Conservation (phyloP, 2,888 invertebrate genomes). For the Spatulosminthurus flaviceps region DNA sequence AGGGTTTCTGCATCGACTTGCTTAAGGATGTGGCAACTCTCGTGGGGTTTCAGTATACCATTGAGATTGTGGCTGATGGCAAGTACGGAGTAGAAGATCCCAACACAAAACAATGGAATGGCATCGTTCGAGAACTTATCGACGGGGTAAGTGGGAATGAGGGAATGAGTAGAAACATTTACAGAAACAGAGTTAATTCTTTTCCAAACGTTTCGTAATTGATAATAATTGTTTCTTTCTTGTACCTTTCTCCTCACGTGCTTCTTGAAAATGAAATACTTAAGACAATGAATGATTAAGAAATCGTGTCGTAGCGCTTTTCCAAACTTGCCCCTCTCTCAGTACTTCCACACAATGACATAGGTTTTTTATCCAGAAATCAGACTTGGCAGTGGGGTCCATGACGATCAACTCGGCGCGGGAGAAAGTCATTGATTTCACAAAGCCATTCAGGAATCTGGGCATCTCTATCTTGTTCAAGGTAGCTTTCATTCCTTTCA, state of each 20-base stretch:
- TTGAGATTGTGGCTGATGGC: constrained; percentile 83
- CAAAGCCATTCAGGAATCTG: constrained; percentile 97
- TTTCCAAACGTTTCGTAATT: no score
- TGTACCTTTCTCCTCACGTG: background rate
- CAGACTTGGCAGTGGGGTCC: constrained; percentile 94
- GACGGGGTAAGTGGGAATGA: constrained; percentile 57
- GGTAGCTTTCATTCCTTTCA: constrained; percentile 49
- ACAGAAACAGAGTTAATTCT: no score
- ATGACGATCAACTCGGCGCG: constrained; percentile 96
- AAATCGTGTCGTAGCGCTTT: constrained; percentile 16
- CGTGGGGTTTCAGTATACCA: constrained; percentile 87
- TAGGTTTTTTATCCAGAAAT: constrained; percentile 73
- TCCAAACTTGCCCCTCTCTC: background rate
- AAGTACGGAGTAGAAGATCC: constrained; percentile 91
- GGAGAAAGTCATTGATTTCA: constrained; percentile 84
- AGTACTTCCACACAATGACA: background rate
- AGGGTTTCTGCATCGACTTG: constrained; percentile 92
- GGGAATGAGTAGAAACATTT: no score
- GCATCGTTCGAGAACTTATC: constrained; percentile 85
- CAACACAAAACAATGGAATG: constrained; percentile 88
- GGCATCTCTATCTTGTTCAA: constrained; percentile 92
- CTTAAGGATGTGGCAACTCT: constrained; percentile 82
- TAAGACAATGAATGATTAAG: constrained; percentile 30
- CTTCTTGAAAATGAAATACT: constrained; percentile 11
- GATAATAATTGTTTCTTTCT: no score